Evolutionary conservation across 2,888 invertebrate species (phyloP).

Genomic region (Eurois occulta): DNA sequence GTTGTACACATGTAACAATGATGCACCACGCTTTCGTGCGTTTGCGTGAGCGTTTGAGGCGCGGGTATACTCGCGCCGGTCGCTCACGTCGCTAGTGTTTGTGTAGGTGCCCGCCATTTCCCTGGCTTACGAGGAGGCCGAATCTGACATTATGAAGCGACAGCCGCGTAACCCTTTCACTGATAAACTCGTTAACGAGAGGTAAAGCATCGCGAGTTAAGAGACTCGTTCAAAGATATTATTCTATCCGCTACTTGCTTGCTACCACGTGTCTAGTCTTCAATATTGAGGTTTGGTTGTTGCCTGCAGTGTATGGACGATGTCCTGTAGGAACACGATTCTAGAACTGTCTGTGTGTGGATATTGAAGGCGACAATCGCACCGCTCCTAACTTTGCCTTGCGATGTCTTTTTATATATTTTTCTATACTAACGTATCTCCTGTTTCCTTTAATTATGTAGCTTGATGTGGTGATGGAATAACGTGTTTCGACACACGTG

Average conservation of each 20-base stretch:
- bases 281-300: constrained; percentile 88
- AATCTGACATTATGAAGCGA: constrained; percentile 99
- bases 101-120: constrained; percentile 99
- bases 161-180: constrained; percentile 99
- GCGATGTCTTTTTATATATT: constrained; percentile 84
- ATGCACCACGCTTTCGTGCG: constrained; percentile 83
- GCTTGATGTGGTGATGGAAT: constrained; percentile 86
- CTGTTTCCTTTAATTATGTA: constrained; percentile 82
- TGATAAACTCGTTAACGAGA: constrained; percentile 99
- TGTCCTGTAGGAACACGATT: constrained; percentile 79
- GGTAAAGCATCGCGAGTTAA: constrained; percentile 92
- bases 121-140: constrained; percentile 99
- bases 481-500: constrained; percentile 78
- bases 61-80: constrained; percentile 61
- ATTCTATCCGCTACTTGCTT: constrained; percentile 89
- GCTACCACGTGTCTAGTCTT: constrained; percentile 89
- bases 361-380: constrained; percentile 88
- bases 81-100: constrained; percentile 90
- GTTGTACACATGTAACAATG: constrained; percentile 86
- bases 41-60: constrained; percentile 68
- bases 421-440: constrained; percentile 84
- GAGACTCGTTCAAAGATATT: constrained; percentile 86
- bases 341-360: constrained; percentile 79
- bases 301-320: constrained; percentile 86
- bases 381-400: constrained; percentile 88